These are phyloP conservation scores for Apodemia duryi DNA, from an alignment of 2,888 invertebrate species.

Conservation along the genomic window DNA sequence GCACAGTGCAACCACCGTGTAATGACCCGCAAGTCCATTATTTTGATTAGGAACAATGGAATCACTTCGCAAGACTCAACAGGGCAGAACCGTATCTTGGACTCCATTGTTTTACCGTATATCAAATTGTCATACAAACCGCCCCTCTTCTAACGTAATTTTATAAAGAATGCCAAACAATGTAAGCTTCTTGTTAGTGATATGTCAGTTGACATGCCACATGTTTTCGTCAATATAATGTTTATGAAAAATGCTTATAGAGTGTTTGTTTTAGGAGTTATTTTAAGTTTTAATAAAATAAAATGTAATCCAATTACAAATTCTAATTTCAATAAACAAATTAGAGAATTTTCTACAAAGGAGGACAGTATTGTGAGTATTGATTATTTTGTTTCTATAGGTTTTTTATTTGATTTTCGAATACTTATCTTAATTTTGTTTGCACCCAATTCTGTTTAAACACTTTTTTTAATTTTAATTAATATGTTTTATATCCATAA, in stretches of 20 bases:
- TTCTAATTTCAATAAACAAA: slow-evolving; percentile 51
- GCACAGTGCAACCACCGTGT: slow-evolving; percentile 50
- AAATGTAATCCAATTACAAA: slow-evolving; percentile 36
- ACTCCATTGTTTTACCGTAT: slow-evolving; percentile 61
- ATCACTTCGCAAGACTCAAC: slow-evolving; percentile 68
- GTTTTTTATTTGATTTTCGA: too few relatives aligned
- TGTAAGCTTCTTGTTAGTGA: slow-evolving; percentile 35
- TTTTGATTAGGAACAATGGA: slow-evolving; percentile 62
- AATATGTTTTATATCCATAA: too few relatives aligned
- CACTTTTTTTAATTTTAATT: too few relatives aligned
- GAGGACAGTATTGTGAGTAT: slow-evolving; percentile 50
- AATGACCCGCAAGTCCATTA: slow-evolving; percentile 59
- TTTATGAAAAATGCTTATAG: slow-evolving; percentile 5
- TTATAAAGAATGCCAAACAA: slow-evolving; percentile 58
- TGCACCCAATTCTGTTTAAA: too few relatives aligned
- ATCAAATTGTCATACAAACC: slow-evolving; percentile 63
- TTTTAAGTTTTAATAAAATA: slow-evolving; percentile 18
- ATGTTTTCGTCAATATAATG: slow-evolving; percentile 29
- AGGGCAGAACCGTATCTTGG: slow-evolving; percentile 62
- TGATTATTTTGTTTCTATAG: too few relatives aligned
- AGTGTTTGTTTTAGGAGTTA: slow-evolving; percentile 16
- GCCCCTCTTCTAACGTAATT: slow-evolving; percentile 50
- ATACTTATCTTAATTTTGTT: too few relatives aligned
- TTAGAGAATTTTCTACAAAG: slow-evolving; percentile 50
- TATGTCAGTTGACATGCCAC: slow-evolving; percentile 27